Conservation (phyloP, 2,888 invertebrate species). For the Nomada flava region DNA sequence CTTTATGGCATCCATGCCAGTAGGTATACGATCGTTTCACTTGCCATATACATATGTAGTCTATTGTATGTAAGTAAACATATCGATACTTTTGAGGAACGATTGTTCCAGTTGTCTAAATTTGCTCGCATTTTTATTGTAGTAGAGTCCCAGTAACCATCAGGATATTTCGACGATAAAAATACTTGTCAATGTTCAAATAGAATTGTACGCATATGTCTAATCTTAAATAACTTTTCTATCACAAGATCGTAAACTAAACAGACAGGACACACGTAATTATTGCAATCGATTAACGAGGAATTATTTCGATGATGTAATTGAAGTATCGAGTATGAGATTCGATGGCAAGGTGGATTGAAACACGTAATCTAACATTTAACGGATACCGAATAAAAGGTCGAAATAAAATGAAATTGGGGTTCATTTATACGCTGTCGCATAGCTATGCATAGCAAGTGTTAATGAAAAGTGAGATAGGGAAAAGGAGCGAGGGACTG, state of each 20-base stretch:
- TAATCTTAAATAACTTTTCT: too few species aligned
- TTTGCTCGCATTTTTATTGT: neutral
- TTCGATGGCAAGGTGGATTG: constrained; percentile 3
- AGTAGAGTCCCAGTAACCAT: neutral
- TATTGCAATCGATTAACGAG: neutral
- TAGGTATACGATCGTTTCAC: neutral
- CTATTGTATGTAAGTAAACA: neutral
- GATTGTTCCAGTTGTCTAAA: neutral
- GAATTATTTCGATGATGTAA: neutral
- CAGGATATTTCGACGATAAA: too few species aligned
- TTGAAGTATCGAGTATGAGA: constrained; percentile 2
- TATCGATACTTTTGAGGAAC: constrained; percentile 3
- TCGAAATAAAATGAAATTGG: neutral
- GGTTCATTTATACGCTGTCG: constrained; percentile 14
- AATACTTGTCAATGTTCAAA: too few species aligned
- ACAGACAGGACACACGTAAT: neutral
- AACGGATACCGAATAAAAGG: neutral
- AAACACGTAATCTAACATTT: neutral
- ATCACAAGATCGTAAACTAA: neutral
- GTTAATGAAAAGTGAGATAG: constrained; percentile 12
- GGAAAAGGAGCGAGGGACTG: neutral
- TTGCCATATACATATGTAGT: neutral
- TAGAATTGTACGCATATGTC: too few species aligned
- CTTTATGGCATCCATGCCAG: neutral
- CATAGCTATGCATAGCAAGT: constrained; percentile 13